Base-by-base conservation (phyloP, 2,797 vertebrate species). In the Novumbra hubbsi region DNA sequence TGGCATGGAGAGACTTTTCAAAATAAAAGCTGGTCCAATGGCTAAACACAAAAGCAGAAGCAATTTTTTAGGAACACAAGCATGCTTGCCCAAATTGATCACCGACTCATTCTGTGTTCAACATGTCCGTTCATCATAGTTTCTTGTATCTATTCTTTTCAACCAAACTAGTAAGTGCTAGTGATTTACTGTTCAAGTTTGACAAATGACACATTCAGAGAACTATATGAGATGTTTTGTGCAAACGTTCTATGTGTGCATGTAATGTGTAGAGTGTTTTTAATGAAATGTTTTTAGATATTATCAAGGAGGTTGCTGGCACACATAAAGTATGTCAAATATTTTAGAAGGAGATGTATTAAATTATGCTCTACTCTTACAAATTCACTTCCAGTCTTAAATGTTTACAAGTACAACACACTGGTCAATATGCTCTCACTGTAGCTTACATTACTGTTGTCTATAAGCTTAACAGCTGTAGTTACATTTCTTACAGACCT, bases 241-340 rank as follows among this genome's bases (percentile, higher is more conserved):
- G 88, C 92, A 88, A 89, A 91, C 80, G 72, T 89, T 38, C 71
- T 81, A 73, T 76, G 77, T 83, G 88, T 91, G 92, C 91, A 93
- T 92, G 93, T 92, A 82, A 89, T 75, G 32, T 87, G 82, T 93
- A 92, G 91, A 77, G 81, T 89, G 88, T 91, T 90, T 93, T 90
- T 92, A 83, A 84, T 70, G 11, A 80, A 81, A 76, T 38, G 28
- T 63, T 77, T 81, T 86, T 76, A 62, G 17, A 74, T 77, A 67
- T 9, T 48, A 68, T 79, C 71, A 50, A 84, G 60, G 74, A 82
- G 48, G 72, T 88, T 88, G 55, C 55, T 60, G 87, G 84, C 88
- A 85, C 84, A 81, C 27, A 70, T 78, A 82, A 84, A 73, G 81
- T 80, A 70, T 74, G 69, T 80, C 81, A 76, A 83, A 70, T 73